Conservation (phyloP, 2,888 invertebrate species). For the Spicauda simplicius region DNA sequence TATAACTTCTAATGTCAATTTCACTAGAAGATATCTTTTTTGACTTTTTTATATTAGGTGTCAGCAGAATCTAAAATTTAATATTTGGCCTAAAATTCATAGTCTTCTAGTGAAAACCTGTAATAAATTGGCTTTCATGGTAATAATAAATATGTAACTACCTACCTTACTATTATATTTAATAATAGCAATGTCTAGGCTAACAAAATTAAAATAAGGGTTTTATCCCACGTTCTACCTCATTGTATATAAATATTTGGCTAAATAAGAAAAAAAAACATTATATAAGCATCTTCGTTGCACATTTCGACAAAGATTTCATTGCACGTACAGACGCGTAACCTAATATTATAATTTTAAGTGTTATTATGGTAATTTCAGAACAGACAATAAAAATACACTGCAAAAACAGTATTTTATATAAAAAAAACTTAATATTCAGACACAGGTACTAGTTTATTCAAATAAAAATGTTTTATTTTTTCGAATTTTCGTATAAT, state of each 20-base stretch:
- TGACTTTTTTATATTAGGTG: neutral
- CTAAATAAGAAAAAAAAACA: conserved; percentile 69
- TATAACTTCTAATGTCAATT: neutral
- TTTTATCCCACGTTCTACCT: conserved; percentile 76
- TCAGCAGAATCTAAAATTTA: conserved; percentile 9
- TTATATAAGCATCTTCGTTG: conserved; percentile 63
- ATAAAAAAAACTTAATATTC: too few species aligned
- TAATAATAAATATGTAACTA: conserved; percentile 23
- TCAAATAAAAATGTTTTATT: too few species aligned
- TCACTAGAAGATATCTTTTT: neutral
- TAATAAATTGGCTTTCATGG: conserved; percentile 15
- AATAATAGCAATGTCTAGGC: conserved; percentile 56
- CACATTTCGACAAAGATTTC: conserved; percentile 39
- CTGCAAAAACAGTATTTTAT: too few species aligned
- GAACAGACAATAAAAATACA: too few species aligned
- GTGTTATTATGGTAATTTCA: too few species aligned
- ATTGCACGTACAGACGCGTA: neutral
- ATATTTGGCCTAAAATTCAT: conserved; percentile 26
- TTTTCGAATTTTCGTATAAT: too few species aligned
- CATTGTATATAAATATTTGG: conserved; percentile 81
- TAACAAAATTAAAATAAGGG: conserved; percentile 71
- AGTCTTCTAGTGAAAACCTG: conserved; percentile 19
- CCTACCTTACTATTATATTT: conserved; percentile 28
- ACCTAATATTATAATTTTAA: too few species aligned
- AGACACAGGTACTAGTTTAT: too few species aligned